Evolutionary conservation across 2,113 vertebrate species (phyloP).

Genomic region (Cyrtonyx montezumae): DNA sequence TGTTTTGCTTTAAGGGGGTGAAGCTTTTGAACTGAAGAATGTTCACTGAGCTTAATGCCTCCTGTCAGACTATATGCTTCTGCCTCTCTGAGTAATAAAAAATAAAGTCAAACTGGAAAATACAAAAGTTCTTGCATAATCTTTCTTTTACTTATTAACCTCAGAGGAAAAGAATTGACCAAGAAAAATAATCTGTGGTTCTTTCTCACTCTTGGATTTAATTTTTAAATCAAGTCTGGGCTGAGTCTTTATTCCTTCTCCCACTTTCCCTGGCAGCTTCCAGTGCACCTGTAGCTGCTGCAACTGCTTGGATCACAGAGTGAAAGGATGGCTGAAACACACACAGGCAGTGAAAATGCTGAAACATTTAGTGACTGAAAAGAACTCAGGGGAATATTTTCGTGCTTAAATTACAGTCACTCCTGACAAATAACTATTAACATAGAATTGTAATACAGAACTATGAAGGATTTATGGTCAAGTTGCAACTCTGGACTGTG

Average conservation of each 20-base stretch:
- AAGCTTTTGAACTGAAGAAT: constrained; percentile 50
- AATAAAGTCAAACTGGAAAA: constrained; percentile 52
- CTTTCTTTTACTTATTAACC: constrained; percentile 36
- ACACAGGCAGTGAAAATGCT: not conserved
- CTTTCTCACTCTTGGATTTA: not conserved
- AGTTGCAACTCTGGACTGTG: not conserved
- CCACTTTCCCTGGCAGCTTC: not conserved
- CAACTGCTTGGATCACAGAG: not conserved
- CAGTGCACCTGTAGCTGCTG: not conserved
- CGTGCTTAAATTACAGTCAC: not conserved
- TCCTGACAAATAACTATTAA: not conserved
- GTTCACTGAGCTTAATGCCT: constrained; percentile 54
- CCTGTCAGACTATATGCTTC: constrained; percentile 47
- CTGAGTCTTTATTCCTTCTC: not conserved
- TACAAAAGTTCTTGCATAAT: not conserved
- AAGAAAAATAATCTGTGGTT: not conserved
- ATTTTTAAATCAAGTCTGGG: not conserved
- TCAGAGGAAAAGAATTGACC: constrained; percentile 1
- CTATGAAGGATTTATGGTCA: not conserved
- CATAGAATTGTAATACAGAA: not conserved
- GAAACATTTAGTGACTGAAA: not conserved
- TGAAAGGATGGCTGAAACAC: not conserved
- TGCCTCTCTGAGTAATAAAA: constrained; percentile 26
- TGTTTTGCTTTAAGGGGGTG: not conserved
- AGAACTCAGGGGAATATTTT: not conserved